Evolutionary conservation across 2,797 vertebrate species (phyloP).

Genomic region (Naso thynnoides): DNA sequence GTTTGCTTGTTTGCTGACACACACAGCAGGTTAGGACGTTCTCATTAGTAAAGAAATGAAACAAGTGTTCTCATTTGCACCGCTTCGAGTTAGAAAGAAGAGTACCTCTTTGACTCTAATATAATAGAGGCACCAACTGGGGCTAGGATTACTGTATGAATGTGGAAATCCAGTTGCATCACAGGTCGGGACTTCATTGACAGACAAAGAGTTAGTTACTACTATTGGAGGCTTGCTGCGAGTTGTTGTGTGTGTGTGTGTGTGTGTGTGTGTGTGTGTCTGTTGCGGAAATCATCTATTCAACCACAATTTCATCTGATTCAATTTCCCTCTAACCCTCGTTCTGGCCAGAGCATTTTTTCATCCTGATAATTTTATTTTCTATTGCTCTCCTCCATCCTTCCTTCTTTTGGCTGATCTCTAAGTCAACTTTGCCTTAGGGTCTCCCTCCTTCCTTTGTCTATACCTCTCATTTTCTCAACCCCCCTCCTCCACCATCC

Average conservation of each 20-base stretch:
- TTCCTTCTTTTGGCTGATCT: slow-evolving; percentile 16
- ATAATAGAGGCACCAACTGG: slow-evolving; percentile 3
- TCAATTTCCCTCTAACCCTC: slow-evolving; percentile 68
- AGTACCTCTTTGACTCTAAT: not conserved
- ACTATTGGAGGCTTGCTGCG: slow-evolving; percentile 20
- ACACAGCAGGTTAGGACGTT: too few species aligned
- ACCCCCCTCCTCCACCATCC: not conserved
- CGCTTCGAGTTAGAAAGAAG: too few species aligned
- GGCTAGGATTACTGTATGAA: slow-evolving; percentile 28
- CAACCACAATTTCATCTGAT: slow-evolving; percentile 68
- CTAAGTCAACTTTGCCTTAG: slow-evolving; percentile 41
- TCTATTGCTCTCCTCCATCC: slow-evolving; percentile 35
- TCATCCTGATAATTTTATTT: slow-evolving; percentile 61
- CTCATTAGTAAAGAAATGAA: too few species aligned
- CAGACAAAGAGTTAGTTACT: slow-evolving; percentile 46
- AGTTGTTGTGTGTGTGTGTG: slow-evolving; percentile 15
- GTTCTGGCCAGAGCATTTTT: slow-evolving; percentile 58
- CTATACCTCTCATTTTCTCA: slow-evolving; percentile 31
- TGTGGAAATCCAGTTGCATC: slow-evolving; percentile 31
- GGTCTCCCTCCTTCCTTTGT: slow-evolving; percentile 48
- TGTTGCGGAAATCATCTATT: slow-evolving; percentile 66
- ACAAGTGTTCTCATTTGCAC: too few species aligned
- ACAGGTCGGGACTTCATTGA: slow-evolving; percentile 49
- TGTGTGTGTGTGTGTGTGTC: slow-evolving; percentile 34
- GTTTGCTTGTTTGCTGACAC: too few species aligned